Evolutionary conservation across 2,888 invertebrate genomes (phyloP), one percentile per base, ranked within the genome.

Genomic region (Ditula angustiorana): DNA sequence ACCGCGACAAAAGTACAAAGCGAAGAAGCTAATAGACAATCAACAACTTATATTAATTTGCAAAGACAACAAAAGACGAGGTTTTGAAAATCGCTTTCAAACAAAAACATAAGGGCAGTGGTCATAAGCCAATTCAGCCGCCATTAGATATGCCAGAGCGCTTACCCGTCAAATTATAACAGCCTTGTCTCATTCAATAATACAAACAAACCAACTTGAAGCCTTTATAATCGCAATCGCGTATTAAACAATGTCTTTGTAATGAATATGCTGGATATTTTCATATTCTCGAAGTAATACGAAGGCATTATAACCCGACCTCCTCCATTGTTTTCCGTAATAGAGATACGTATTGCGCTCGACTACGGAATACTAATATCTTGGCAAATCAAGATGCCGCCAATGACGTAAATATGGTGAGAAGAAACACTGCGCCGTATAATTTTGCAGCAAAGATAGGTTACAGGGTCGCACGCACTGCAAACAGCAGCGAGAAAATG

Each of bases 361-460:
- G 69, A 58, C 61, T 66, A 50, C 64, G 35, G 81, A 77, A 81
- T 81, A 82, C 75, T 78, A 81, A 82, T 80, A 71, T 71, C 69
- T 73, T 67, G 41, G 71, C 67, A 74, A 75, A 77, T 76, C 76
- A 74, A 73, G 70, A 75, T 68, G 72, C 73, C 71, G 52, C 70
- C 70, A 30, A 66, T 70, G 66, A 66, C 68, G 67, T 58, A 52
- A 57, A 56, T 64, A 64, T 47, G 62, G 59, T 47, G 46, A 53
- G 46, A 64, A 59, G 26, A 16, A 52, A 59, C 44, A 49, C 28
- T 41, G 41, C 19, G 8, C 19, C 19, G 41, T 41, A 41, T 41
- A 41, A 19, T 41, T 41, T 19, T 3, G 41, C 10, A 19, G 19
- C 19, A 16, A 41, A 41, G 46, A 46, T 61, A 61, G 44, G 53